Base-by-base conservation (phyloP, 2,797 vertebrate species). In the Poliocrania exsul region DNA sequence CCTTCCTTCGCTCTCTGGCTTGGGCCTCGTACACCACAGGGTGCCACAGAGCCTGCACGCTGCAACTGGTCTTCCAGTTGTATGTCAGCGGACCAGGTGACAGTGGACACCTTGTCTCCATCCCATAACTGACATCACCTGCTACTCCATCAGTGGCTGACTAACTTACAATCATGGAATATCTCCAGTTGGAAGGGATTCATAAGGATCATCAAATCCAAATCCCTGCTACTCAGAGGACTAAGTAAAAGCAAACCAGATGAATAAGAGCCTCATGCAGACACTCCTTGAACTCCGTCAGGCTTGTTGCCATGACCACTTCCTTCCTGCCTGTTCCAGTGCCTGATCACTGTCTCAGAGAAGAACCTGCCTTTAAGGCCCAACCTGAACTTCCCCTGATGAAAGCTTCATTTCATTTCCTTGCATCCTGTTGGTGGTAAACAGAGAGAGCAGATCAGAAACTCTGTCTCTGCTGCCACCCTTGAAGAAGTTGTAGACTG, bases 1-100 rank as follows among this genome's bases (percentile, higher is more conserved):
- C 11, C 25, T 37, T 40, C 17, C 13, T 13, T 50, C 28, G 16
- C 47, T 58, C 38, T 28, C 56, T 62, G 12, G 15, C 8, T 51
- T 29, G 11, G 0, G 0, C 13, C 15, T 31, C 38, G 20, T 0
- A 6, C n/a, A 84, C 4, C 18, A 58, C 38, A 61, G n/a, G 9
- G 10, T 16, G 16, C 24, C 18, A 65, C 16, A 37, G 33, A 81
- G 28, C 37, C 33, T 40, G 46, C 13, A 42, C 4, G 10, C 11
- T 72, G 21, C 47, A 37, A 46, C 9, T 49, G 20, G 28, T 71
- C 49, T 74, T 81, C 26, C 24, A 87, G 24, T 1, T 47, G 50
- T 6, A 71, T 16, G 24, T 28, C 37, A 71, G 10, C 0, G 0
- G 61, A 53, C 6, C 29, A 10, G 11, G 14, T 33, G 11, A 23